Conservation (phyloP, 2,888 invertebrate species). For the Cheilosia vulpina region DNA sequence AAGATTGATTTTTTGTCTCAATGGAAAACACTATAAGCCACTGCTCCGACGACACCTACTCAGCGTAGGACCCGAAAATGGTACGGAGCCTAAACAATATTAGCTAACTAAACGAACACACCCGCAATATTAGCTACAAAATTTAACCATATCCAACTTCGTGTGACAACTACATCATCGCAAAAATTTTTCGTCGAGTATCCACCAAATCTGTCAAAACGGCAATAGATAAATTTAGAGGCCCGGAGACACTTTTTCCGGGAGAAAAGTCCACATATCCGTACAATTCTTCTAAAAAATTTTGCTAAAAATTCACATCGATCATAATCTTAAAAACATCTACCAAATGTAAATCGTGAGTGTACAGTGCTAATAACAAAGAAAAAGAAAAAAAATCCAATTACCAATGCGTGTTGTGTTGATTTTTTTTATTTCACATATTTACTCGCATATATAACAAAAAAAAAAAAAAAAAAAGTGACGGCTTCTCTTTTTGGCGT, state of each 20-base stretch:
- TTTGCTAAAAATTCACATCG: constrained; percentile 28
- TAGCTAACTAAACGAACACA: constrained; percentile 24
- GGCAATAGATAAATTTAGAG: constrained; percentile 71
- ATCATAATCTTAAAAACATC: constrained; percentile 14
- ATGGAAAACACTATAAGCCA: no score
- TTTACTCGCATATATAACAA: constrained; percentile 69
- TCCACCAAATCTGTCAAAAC: constrained; percentile 67
- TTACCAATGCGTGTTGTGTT: constrained; percentile 65
- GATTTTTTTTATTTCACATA: constrained; percentile 64
- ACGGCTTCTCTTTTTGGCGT: constrained; percentile 72
- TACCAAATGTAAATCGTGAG: constrained; percentile 60
- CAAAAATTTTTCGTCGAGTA: constrained; percentile 62
- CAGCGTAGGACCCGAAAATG: no score
- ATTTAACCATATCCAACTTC: constrained; percentile 60
- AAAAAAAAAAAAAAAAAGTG: constrained; percentile 62
- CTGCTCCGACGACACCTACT: no score
- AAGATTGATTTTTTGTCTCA: no score
- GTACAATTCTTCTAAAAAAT: constrained; percentile 48
- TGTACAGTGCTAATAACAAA: constrained; percentile 48
- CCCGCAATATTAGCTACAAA: constrained; percentile 17
- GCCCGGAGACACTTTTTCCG: constrained; percentile 66
- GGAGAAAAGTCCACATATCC: constrained; percentile 72
- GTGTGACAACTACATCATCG: constrained; percentile 56
- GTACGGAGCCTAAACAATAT: no score
- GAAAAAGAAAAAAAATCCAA: constrained; percentile 33